These are phyloP conservation scores for Bos indicus DNA, from an alignment of 2,113 vertebrate genomes.

Conservation along the genomic window DNA sequence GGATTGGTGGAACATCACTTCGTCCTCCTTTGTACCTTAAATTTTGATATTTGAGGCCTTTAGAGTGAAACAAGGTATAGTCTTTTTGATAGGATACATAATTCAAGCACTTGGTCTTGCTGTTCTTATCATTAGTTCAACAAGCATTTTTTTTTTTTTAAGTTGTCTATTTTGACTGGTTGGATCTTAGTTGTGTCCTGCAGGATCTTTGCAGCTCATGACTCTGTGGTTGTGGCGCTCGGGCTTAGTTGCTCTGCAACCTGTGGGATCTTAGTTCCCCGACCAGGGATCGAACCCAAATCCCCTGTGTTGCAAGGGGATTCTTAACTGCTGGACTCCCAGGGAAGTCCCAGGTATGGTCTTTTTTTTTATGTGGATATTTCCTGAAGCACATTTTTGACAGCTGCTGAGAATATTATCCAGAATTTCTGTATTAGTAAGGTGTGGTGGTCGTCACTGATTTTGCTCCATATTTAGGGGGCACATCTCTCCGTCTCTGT, in stretches of 20 bases:
- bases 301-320: background rate
- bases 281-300: background rate
- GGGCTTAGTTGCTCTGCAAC: background rate
- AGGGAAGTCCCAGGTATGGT: background rate
- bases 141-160: background rate
- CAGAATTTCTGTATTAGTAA: rapidly evolving
- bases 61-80: background rate
- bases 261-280: background rate
- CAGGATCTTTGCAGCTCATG: background rate
- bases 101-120: background rate
- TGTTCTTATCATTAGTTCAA: background rate
- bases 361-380: background rate
- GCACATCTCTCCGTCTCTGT: rapidly evolving
- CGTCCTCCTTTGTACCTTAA: background rate
- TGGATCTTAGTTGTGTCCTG: background rate
- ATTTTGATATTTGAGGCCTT: background rate
- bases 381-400: background rate
- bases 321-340: background rate
- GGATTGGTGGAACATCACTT: background rate
- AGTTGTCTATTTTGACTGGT: background rate
- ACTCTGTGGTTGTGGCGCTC: background rate
- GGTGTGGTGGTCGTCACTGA: rapidly evolving
- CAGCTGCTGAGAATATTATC: background rate
- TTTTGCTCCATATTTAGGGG: rapidly evolving
- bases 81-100: background rate